phyloP scores from a whole-genome alignment of 2,888 invertebrate genomes.

The Drosophila nigritarsus region DNA sequence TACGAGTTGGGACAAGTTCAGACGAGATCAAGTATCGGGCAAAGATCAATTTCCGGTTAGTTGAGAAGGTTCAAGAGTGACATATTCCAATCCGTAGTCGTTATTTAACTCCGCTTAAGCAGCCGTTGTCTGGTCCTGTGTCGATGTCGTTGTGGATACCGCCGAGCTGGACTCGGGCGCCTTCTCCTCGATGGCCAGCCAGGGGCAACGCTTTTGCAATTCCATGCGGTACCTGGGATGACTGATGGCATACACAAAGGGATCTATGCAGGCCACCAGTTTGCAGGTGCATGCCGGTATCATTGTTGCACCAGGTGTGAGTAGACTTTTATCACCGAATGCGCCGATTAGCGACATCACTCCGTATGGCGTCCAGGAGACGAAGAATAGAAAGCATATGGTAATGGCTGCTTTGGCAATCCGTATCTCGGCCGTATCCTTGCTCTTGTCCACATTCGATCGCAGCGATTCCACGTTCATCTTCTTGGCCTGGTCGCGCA shows the following conservation, averaged over 20 bases:
- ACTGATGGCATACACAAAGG: conserved; percentile 95
- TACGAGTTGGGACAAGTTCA: conserved; percentile 21
- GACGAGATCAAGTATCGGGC: conserved; percentile 10
- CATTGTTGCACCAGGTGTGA: conserved; percentile 92
- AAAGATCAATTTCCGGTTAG: conserved; percentile 17
- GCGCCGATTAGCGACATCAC: conserved; percentile 92
- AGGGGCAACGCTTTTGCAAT: conserved; percentile 92
- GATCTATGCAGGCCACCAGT: conserved; percentile 95
- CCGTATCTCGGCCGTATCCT: conserved; percentile 91
- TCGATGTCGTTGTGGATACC: conserved; percentile 68
- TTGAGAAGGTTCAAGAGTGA: conserved; percentile 8
- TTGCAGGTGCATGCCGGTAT: conserved; percentile 94
- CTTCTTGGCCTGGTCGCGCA: conserved; percentile 93
- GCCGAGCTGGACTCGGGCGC: conserved; percentile 87
- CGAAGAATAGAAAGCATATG: conserved; percentile 93
- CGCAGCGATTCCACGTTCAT: conserved; percentile 95
- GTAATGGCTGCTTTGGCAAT: conserved; percentile 95
- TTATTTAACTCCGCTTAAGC: conserved; percentile 54
- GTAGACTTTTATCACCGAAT: conserved; percentile 89
- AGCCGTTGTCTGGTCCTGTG: conserved; percentile 78
- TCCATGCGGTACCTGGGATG: conserved; percentile 94
- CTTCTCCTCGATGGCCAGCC: conserved; percentile 88
- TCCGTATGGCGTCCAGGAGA: conserved; percentile 96
- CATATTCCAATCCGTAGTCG: conserved; percentile 13
- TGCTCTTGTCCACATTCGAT: conserved; percentile 88